Base-by-base conservation (phyloP, 2,888 invertebrate species). In the Calameuta filiformis region DNA sequence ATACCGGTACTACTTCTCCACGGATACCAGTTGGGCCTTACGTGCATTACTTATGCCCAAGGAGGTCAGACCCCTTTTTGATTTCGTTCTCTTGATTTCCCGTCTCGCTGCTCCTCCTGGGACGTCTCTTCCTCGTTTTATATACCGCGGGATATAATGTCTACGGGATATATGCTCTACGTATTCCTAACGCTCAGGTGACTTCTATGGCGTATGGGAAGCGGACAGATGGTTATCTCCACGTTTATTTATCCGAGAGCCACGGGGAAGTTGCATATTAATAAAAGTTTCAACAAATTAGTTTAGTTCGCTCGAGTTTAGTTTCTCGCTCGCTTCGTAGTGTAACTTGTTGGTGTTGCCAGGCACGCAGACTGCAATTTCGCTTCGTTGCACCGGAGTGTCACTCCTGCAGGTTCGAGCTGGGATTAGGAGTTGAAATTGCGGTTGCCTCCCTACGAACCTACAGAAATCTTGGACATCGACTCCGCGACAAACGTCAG, bases 231-330 rank as follows among this genome's bases (percentile, higher is more conserved):
- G 56, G 83, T 84, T 85, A 84, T 85, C 85, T 82, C 79, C 73
- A 77, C 82, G 83, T 87, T 87, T 87, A 85, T 85, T 87, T 86
- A 85, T 82, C 75, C 82, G 73, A 76, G 23, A 77, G 77, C 74
- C 77, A 74, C 79, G 82, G 76, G 81, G 79, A 85, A 86, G 84
- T 86, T 86, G 87, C 87, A 85, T 86, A 86, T 87, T 86, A 89
- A 89, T 89, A 89, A 87, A 89, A 89, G 84, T 89, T 89, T 77
- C 78, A 71, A 80, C 77, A 87, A 86, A 87, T 88, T 86, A 89
- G 86, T 87, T 89, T 87, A 87, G 88, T 88, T 88, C 81, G 68
- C 78, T 15, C 33, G 81, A 83, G 82, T 82, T 85, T 78, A 80
- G 79, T 81, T 81, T 80, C 76, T 68, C 69, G 77, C 68, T 69